Conservation (phyloP, 2,113 vertebrate species). For the Nibea albiflora region DNA sequence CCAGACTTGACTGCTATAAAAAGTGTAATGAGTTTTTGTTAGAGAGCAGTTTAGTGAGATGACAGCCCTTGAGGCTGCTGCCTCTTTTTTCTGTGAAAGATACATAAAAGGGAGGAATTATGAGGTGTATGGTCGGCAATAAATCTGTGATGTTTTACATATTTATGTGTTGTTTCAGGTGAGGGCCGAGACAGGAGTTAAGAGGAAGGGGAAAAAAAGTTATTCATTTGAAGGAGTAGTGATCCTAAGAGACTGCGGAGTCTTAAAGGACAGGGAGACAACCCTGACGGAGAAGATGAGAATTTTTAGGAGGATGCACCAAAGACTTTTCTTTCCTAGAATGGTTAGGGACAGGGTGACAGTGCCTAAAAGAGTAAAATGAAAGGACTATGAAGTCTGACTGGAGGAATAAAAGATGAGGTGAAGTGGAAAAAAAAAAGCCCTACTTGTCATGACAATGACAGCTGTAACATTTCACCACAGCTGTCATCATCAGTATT, state of each 20-base stretch:
- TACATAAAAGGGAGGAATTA: background rate
- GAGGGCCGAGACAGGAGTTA: background rate
- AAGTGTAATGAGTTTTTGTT: background rate
- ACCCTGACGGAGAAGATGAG: constrained; percentile 37
- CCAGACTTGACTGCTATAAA: no score
- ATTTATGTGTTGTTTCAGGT: constrained; percentile 5
- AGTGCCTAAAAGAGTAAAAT: constrained; percentile 24
- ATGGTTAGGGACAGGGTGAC: constrained; percentile 29
- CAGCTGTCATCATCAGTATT: constrained; percentile 30
- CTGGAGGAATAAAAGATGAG: constrained; percentile 49
- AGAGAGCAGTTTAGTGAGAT: background rate
- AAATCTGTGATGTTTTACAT: constrained; percentile 5
- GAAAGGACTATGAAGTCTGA: constrained; percentile 42
- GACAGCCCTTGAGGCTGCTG: background rate
- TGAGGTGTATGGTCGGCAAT: background rate
- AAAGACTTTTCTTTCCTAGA: constrained; percentile 18
- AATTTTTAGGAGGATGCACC: constrained; percentile 10
- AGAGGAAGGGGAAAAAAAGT: constrained; percentile 4
- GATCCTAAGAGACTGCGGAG: background rate
- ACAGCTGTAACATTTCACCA: constrained; percentile 44
- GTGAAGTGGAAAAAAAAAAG: constrained; percentile 38
- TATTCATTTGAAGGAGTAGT: constrained; percentile 10
- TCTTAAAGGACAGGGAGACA: constrained; percentile 28
- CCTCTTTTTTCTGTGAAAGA: background rate
- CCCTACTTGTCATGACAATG: constrained; percentile 38